These are phyloP conservation scores for Allolobophora icterica DNA, from an alignment of 2,888 invertebrate species.

Conservation along the genomic window DNA sequence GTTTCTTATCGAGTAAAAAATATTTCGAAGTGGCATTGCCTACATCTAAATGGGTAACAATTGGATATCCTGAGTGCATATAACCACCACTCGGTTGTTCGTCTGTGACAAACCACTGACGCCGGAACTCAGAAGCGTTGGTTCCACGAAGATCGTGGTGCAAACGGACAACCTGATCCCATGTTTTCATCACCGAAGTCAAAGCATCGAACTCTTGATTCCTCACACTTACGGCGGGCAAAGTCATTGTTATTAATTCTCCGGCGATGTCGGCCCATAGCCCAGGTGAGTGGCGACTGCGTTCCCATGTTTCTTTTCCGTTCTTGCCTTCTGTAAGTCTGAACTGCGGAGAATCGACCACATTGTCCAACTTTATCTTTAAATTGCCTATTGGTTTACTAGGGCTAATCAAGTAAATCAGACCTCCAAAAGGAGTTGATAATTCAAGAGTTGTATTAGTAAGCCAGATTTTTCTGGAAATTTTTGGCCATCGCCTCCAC, in stretches of 20 bases:
- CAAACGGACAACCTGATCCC: conserved; percentile 47
- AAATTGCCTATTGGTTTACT: background rate
- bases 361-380: conserved; percentile 36
- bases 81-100: conserved; percentile 47
- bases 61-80: conserved; percentile 53
- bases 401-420: conserved; percentile 40
- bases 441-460: background rate
- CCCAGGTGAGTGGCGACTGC: conserved; percentile 34
- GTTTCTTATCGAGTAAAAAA: conserved; percentile 39
- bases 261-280: conserved; percentile 51
- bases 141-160: conserved; percentile 47
- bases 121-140: conserved; percentile 23
- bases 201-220: conserved; percentile 40
- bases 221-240: conserved; percentile 46
- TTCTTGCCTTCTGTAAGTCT: conserved; percentile 26
- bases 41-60: conserved; percentile 49
- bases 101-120: conserved; percentile 48
- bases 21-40: conserved; percentile 35
- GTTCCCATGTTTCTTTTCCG: conserved; percentile 36
- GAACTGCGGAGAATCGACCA: conserved; percentile 43
- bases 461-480: background rate
- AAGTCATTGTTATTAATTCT: conserved; percentile 44
- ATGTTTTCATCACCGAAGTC: conserved; percentile 39
- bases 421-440: conserved; percentile 41
- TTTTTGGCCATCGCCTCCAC: conserved; percentile 42